Percentiles rank a stretch among this genome's conserved stretches.
Conservation (phyloP, 2,797 vertebrate species). For the Phalanger gymnotis region DNA sequence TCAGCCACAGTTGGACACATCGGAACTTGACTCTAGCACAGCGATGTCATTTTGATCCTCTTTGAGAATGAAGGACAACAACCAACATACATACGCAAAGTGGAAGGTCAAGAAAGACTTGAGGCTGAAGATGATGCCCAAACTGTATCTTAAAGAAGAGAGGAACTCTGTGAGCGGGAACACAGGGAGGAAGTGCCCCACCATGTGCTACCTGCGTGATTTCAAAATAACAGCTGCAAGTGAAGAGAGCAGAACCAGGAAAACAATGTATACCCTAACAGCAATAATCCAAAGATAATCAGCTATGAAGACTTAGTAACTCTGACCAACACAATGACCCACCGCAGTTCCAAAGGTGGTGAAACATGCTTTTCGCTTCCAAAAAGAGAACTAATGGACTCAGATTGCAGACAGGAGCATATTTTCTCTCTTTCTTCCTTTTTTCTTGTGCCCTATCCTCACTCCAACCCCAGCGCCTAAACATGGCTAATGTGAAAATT, state of each 20-base stretch:
- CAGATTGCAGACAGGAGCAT: neutral
- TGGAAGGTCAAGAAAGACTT: neutral
- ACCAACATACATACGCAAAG: neutral
- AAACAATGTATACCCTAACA: neutral
- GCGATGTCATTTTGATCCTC: no score
- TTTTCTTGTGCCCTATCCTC: neutral
- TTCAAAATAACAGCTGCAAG: neutral
- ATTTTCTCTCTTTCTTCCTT: neutral
- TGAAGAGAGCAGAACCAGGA: neutral
- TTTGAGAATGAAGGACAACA: no score
- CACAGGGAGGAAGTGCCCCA: neutral
- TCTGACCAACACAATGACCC: neutral
- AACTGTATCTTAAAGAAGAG: neutral
- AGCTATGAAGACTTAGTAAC: neutral
- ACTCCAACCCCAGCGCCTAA: neutral
- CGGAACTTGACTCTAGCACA: no score
- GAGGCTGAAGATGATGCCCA: neutral
- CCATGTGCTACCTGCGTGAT: neutral
- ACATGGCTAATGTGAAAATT: neutral
- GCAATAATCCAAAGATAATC: neutral
- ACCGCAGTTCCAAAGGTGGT: neutral
- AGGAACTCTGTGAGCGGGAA: neutral
- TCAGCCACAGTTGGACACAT: no score
- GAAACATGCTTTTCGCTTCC: neutral
- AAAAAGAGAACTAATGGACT: neutral